phyloP scores from a whole-genome alignment of 35 echinoderm and acorn worm genomes.

The Hemicentrotus pulcherrimus region DNA sequence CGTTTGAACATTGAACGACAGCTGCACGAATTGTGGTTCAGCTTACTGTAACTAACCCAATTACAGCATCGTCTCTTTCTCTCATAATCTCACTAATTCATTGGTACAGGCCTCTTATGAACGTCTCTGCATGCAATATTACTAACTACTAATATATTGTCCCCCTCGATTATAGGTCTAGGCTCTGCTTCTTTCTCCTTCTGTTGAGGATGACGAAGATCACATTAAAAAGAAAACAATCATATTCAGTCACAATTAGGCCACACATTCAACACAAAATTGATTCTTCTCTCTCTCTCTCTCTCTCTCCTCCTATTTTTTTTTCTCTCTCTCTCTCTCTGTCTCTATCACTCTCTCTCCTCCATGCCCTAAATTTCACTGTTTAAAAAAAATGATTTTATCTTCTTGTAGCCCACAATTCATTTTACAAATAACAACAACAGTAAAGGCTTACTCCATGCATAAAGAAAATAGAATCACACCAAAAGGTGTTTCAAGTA shows the following conservation, averaged over 20 bases:
- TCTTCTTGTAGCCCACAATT: too few relatives aligned
- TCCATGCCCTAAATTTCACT: not conserved
- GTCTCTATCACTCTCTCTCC: not conserved
- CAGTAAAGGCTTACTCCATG: too few relatives aligned
- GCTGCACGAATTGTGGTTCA: not conserved
- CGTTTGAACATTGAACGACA: not conserved
- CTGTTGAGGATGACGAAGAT: not conserved
- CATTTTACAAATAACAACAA: too few relatives aligned
- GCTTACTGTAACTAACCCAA: not conserved
- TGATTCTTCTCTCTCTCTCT: not conserved
- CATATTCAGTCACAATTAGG: not conserved
- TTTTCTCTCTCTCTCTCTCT: not conserved
- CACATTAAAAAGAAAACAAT: not conserved
- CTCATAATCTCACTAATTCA: slow-evolving; percentile 1
- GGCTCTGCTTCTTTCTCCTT: not conserved
- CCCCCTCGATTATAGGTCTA: not conserved
- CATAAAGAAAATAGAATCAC: too few relatives aligned
- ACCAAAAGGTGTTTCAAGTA: too few relatives aligned
- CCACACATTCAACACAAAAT: not conserved
- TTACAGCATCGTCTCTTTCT: not conserved
- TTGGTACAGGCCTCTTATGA: not conserved
- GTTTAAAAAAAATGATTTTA: too few relatives aligned
- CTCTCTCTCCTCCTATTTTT: not conserved
- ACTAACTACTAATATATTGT: not conserved
- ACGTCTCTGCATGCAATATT: not conserved